Conservation (phyloP, 2,888 invertebrate species). For the Pseudococcus jackbeardsleyi region DNA sequence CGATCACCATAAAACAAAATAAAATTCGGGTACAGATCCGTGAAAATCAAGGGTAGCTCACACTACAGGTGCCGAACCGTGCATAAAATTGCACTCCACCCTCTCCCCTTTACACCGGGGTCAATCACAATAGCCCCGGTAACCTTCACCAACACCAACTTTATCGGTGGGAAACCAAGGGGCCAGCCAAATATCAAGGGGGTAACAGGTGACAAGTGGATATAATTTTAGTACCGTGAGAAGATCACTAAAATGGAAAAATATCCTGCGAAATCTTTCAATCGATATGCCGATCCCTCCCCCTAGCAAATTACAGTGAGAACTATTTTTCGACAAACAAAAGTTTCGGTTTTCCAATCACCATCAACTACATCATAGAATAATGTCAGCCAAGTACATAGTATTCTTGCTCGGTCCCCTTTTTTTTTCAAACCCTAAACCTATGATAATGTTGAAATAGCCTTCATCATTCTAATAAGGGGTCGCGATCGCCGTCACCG, state of each 20-base stretch:
- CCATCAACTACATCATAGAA: not conserved
- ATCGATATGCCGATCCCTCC: not conserved
- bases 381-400: too few species aligned
- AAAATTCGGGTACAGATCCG: too few species aligned
- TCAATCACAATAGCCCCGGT: not conserved
- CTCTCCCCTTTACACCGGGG: not conserved
- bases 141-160: not conserved
- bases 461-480: too few species aligned
- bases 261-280: conserved; percentile 9
- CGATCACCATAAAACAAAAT: too few species aligned
- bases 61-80: not conserved
- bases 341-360: conserved; percentile 19
- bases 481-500: too few species aligned
- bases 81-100: not conserved
- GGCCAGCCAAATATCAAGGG: not conserved
- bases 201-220: conserved; percentile 40
- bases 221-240: conserved; percentile 31
- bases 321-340: conserved; percentile 24
- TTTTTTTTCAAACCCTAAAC: not conserved
- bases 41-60: too few species aligned
- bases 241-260: conserved; percentile 6
- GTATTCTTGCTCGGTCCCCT: not conserved
- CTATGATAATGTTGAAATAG: too few species aligned
- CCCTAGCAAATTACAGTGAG: conserved; percentile 7
- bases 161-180: not conserved